Conservation (phyloP, 2,888 invertebrate genomes). For the Trachelus troglodyta region DNA sequence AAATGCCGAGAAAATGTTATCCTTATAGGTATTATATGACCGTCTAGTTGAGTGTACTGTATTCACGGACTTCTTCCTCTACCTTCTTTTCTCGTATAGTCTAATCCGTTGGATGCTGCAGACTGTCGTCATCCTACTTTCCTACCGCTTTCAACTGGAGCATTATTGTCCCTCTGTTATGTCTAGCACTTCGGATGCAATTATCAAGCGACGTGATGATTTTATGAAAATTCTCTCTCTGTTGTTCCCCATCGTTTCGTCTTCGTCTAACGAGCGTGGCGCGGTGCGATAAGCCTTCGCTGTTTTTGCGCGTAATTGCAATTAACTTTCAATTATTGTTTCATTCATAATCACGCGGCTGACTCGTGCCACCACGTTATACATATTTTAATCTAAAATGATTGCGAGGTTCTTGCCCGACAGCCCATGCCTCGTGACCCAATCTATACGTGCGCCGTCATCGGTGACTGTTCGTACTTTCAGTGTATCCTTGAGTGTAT, state of each 20-base stretch:
- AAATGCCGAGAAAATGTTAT: conserved; percentile 45
- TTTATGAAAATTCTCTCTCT: neutral
- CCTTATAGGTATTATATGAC: conserved; percentile 17
- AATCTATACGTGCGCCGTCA: neutral
- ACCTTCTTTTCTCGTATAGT: neutral
- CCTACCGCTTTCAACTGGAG: neutral
- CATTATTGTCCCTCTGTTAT: neutral
- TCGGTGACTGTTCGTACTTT: neutral
- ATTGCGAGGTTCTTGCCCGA: neutral
- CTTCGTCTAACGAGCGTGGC: neutral
- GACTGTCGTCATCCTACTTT: neutral
- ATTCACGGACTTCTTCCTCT: neutral
- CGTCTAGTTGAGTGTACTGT: neutral
- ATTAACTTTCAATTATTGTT: conserved; percentile 6
- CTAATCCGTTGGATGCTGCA: neutral
- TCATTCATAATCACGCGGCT: conserved; percentile 2
- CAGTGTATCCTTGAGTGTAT: neutral
- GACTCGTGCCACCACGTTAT: neutral
- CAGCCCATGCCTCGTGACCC: neutral
- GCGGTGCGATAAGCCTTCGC: neutral
- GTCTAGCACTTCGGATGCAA: neutral
- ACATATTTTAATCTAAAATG: neutral
- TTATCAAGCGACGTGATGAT: neutral
- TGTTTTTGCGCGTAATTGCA: conserved; percentile 1
- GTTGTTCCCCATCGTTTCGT: neutral